Percentiles rank a stretch among this genome's conserved stretches.
Evolutionary conservation across 2,797 vertebrate species (phyloP).

Genomic region (Pantherophis vulpinus): DNA sequence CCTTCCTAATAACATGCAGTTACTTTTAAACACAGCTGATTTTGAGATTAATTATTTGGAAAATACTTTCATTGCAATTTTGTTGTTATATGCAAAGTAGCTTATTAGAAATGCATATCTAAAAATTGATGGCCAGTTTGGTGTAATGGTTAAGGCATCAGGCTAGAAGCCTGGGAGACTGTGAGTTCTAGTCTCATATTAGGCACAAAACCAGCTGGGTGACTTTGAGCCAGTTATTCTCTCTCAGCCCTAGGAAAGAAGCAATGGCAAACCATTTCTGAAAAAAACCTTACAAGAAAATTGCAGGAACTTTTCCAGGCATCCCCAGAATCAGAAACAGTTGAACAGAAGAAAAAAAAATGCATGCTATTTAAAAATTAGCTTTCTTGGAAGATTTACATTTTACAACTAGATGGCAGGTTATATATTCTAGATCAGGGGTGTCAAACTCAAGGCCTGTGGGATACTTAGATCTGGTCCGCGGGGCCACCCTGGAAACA

Average conservation of each 20-base stretch:
- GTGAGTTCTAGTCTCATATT: too few relatives aligned
- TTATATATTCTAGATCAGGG: background rate
- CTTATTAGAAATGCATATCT: slow-evolving; percentile 1
- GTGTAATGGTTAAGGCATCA: background rate
- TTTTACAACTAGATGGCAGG: background rate
- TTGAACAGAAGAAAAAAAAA: too few relatives aligned
- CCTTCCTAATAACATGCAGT: background rate
- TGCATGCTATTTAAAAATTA: background rate
- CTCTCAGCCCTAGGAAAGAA: background rate
- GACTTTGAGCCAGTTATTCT: background rate
- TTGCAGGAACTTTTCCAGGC: background rate
- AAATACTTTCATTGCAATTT: background rate
- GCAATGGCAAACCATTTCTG: background rate
- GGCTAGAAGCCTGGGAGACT: background rate
- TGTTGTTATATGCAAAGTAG: background rate
- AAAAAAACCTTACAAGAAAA: background rate
- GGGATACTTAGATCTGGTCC: too few relatives aligned
- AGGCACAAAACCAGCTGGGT: background rate
- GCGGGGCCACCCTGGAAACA: too few relatives aligned
- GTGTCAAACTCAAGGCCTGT: too few relatives aligned
- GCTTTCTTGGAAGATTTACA: background rate
- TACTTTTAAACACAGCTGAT: background rate
- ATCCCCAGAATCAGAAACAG: too few relatives aligned
- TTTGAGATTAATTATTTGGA: slow-evolving; percentile 13
- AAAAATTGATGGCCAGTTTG: background rate